phyloP scores from a whole-genome alignment of 1,140 invertebrate genomes.

The Camponotus pennsylvanicus region DNA sequence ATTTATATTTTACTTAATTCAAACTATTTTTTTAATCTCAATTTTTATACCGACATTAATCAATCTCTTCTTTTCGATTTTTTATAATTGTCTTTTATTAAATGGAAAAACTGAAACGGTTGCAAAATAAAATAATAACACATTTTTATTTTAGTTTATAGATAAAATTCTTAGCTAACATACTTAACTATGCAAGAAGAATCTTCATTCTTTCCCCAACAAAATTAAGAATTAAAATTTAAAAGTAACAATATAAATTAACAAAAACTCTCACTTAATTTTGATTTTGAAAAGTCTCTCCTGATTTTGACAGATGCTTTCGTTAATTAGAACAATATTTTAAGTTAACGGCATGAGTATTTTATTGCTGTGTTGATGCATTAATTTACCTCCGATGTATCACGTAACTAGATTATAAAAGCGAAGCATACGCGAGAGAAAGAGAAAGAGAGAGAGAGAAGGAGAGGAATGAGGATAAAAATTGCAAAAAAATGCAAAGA shows the following conservation, averaged over 20 bases:
- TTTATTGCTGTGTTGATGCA: background rate
- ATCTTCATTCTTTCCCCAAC: background rate
- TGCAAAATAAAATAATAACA: background rate
- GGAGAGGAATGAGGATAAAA: background rate
- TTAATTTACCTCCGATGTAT: background rate
- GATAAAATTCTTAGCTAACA: too few species aligned
- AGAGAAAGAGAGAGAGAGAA: background rate
- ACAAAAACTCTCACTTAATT: background rate
- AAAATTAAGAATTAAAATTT: background rate
- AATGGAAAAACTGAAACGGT: background rate
- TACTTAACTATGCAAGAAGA: too few species aligned
- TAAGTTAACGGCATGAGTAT: background rate
- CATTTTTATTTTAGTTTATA: background rate
- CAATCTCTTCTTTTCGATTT: background rate
- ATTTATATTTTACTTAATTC: too few species aligned
- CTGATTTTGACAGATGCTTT: background rate
- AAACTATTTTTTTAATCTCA: too few species aligned
- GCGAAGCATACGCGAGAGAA: background rate
- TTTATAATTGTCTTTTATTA: background rate
- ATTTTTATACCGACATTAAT: too few species aligned
- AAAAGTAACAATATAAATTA: background rate
- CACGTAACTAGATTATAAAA: background rate
- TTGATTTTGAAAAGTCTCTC: too few species aligned
- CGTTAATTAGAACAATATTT: background rate
- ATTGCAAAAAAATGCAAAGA: constrained; percentile 14